phyloP scores from a whole-genome alignment of 2,113 vertebrate genomes.

The Orientallactaga bullata region DNA sequence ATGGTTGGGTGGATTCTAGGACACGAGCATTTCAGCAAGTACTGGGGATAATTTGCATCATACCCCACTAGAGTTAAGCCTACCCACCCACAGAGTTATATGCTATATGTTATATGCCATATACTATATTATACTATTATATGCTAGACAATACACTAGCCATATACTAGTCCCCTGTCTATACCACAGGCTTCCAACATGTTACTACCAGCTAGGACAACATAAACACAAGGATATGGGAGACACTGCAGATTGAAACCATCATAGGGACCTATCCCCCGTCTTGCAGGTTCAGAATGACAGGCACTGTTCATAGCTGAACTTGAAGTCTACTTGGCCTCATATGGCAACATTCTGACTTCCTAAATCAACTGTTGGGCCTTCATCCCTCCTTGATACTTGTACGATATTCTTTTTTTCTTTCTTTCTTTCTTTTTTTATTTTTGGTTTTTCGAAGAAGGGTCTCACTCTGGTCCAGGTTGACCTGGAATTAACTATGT shows the following conservation, averaged over 20 bases:
- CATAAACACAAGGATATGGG: background rate
- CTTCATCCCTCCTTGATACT: background rate
- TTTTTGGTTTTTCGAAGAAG: too few species aligned
- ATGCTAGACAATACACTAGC: too few species aligned
- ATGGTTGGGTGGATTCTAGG: background rate
- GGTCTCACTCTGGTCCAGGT: too few species aligned
- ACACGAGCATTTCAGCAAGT: background rate
- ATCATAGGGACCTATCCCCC: background rate
- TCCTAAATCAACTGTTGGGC: background rate
- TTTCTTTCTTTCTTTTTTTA: too few species aligned
- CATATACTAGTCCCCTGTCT: background rate
- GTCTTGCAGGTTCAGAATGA: background rate
- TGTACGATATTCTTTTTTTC: background rate
- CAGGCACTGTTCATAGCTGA: background rate
- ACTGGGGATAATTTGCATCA: background rate
- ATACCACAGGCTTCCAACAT: background rate
- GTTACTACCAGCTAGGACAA: background rate
- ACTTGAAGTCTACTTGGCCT: background rate
- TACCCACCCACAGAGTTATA: background rate
- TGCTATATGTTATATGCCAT: too few species aligned
- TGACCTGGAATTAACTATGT: too few species aligned
- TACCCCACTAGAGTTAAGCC: background rate
- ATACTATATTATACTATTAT: too few species aligned
- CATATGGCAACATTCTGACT: background rate
- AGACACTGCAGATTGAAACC: background rate